Percentiles rank a stretch among this genome's conserved stretches.
phyloP scores from a whole-genome alignment of 1,140 invertebrate species.

The Limonius californicus region DNA sequence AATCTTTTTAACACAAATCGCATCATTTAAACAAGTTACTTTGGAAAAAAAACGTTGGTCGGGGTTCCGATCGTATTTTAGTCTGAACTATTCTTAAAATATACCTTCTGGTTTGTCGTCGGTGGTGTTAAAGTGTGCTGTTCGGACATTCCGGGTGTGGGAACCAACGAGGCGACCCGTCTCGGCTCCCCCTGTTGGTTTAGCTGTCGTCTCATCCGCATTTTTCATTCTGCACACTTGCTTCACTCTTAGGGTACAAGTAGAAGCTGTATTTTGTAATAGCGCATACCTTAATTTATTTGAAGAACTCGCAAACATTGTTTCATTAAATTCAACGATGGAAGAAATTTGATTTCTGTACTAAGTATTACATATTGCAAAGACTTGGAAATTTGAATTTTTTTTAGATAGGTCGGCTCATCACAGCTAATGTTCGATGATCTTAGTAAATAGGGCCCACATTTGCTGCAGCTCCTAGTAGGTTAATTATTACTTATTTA shows the following conservation, averaged over 20 bases:
- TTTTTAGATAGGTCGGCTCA: background rate
- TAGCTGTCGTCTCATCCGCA: background rate
- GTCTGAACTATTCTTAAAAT: too few species aligned
- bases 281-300: background rate
- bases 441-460: background rate
- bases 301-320: background rate
- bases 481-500: conserved; percentile 9
- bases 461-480: conserved; percentile 7
- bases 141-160: background rate
- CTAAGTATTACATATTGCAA: too few species aligned
- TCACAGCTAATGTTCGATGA: background rate
- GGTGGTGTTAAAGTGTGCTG: background rate
- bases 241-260: background rate
- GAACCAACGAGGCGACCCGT: background rate
- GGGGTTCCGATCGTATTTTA: too few species aligned
- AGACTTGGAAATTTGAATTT: too few species aligned
- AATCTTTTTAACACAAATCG: background rate
- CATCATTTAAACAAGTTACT: background rate
- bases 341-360: background rate
- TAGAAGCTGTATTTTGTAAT: background rate
- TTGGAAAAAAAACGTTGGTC: too few species aligned
- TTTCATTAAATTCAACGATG: background rate
- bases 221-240: background rate
- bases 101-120: background rate
- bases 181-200: background rate